A percentile compares a stretch with the other conserved stretches of the same genome.
Conservation (phyloP, 2,113 vertebrate species). For the Psittacula cyanocephala region DNA sequence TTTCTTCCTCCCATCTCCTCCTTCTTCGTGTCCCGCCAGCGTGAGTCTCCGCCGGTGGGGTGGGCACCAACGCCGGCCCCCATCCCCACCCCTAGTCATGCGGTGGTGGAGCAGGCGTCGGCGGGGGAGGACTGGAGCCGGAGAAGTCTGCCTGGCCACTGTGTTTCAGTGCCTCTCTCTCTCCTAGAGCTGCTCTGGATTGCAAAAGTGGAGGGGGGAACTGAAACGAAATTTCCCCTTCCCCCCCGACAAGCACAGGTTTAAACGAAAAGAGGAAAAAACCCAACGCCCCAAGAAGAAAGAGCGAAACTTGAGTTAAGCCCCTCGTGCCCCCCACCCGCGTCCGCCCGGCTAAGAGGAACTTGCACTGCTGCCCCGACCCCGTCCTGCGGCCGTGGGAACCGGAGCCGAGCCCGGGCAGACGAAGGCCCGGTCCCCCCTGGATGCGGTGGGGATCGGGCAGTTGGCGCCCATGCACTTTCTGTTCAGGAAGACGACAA, state of each 20-base stretch:
- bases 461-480: slow-evolving; percentile 57
- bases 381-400: slow-evolving; percentile 31
- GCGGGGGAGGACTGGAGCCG: slow-evolving; percentile 49
- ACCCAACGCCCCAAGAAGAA: slow-evolving; percentile 39
- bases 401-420: slow-evolving; percentile 1
- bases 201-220: slow-evolving; percentile 58
- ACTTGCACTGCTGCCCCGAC: slow-evolving; percentile 28
- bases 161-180: slow-evolving; percentile 57
- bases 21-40: slow-evolving; percentile 16
- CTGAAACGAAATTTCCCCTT: slow-evolving; percentile 58
- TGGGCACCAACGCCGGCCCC: slow-evolving; percentile 49
- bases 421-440: neutral
- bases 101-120: slow-evolving; percentile 68
- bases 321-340: neutral
- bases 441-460: neutral
- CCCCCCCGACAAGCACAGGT: slow-evolving; percentile 63
- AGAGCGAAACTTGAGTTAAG: slow-evolving; percentile 50
- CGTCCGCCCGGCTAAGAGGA: slow-evolving; percentile 25
- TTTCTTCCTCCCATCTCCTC: neutral
- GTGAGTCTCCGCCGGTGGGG: slow-evolving; percentile 21
- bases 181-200: slow-evolving; percentile 59
- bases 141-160: slow-evolving; percentile 44
- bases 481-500: slow-evolving; percentile 22
- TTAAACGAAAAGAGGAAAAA: slow-evolving; percentile 64
- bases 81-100: slow-evolving; percentile 77